Base-by-base conservation (phyloP, 1,140 invertebrate species). In the Trachymyrmex cornetzi region DNA sequence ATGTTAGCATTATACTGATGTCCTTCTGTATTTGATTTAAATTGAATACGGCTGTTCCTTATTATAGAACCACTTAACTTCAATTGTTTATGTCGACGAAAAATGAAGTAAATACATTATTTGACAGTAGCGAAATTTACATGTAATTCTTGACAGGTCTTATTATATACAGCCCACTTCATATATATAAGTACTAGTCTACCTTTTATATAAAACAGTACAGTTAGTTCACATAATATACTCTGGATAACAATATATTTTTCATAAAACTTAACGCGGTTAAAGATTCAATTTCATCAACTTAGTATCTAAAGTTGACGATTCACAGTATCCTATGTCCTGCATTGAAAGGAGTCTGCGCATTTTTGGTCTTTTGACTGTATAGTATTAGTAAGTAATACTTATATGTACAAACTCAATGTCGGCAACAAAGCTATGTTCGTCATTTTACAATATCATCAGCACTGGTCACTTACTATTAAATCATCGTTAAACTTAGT, bases 351-450 rank as follows among this genome's bases (percentile, higher is more conserved):
- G 55, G 53, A 86, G 84, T 88, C 57, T 48, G 81, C 69, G 27
- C 61, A 77, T 87, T 86, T 90, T 84, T 90, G 64, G 66, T 80
- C 84, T 87, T 72, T 34, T 77, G 38, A 80, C 57, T 87, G 57
- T 80, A 84, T 67, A 77, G 53, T 74, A 66, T 53, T 79, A 90
- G 88, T 67, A 92, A 91, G 77, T 87, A 91, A 89, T 93, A 92
- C 90, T 92, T 75, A 27, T 38, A 75, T 34, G 3, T 90, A 92
- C 87, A 92, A 72, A 80, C 24, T 69, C 66, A 48, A 87, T 75
- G 44, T 63, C 55, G 53, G 48, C 71, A 91, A 92, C 53, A 74
- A 14, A 88, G 75, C 34, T 59, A 71, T 16, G 50, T 80, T 55
- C 57, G 66, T 82, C 67, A 85, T 27, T 64, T 59, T 82, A 59